Evolutionary conservation across 2,113 vertebrate species (phyloP).

Genomic region (Phylloscopus whistleri): DNA sequence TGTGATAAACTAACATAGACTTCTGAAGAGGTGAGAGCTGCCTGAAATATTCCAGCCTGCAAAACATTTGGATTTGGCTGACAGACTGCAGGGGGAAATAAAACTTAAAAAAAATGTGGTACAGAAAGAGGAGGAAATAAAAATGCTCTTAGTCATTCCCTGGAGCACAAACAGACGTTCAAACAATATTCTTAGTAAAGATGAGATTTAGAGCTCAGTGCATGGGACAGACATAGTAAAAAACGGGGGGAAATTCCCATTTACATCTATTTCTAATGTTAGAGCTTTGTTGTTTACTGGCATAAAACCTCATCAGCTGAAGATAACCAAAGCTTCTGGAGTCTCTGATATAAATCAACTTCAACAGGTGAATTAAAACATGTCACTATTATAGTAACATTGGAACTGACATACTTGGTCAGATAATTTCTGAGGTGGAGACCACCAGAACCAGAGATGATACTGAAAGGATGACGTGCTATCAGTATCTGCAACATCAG

Average conservation of each 20-base stretch:
- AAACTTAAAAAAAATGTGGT: not conserved
- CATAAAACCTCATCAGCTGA: not conserved
- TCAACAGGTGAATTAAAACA: not conserved
- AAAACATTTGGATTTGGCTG: not conserved
- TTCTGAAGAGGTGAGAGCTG: not conserved
- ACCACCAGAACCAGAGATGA: not conserved
- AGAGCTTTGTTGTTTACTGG: not conserved
- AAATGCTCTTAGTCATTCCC: constrained; percentile 31
- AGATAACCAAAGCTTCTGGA: not conserved
- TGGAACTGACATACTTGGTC: not conserved
- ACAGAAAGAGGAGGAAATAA: constrained; percentile 19
- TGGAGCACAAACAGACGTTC: not conserved
- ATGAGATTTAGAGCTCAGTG: constrained; percentile 12
- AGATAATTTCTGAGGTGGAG: not conserved
- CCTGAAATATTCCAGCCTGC: not conserved
- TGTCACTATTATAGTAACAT: not conserved
- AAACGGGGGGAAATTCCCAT: not conserved
- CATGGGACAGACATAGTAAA: not conserved
- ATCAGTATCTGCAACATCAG: not conserved
- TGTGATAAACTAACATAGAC: not conserved
- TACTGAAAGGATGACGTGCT: not conserved
- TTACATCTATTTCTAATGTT: not conserved
- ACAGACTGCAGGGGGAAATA: not conserved
- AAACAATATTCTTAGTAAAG: not conserved
- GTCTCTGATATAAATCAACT: not conserved